These are phyloP conservation scores for Drosophila sordidula DNA, from an alignment of 2,888 invertebrate species.

Conservation along the genomic window DNA sequence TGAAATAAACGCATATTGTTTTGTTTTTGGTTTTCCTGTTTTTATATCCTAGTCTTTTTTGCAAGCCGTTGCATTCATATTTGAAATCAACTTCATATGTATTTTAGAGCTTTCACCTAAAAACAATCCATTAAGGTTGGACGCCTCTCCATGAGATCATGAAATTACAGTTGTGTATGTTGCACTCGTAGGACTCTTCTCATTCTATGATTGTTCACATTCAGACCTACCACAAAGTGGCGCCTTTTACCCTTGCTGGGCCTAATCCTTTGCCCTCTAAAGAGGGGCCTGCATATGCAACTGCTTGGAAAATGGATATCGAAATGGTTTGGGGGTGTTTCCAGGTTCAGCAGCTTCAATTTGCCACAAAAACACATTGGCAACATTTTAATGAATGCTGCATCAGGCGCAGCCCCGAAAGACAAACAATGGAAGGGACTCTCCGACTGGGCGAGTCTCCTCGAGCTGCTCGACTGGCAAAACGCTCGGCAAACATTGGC, in stretches of 20 bases:
- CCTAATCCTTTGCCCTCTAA: slow-evolving; percentile 54
- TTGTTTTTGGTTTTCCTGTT: no score
- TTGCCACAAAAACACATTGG: slow-evolving; percentile 81
- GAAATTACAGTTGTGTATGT: slow-evolving; percentile 7
- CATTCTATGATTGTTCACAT: background rate
- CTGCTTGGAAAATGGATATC: slow-evolving; percentile 65
- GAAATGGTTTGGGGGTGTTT: slow-evolving; percentile 33
- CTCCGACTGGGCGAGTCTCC: slow-evolving; percentile 4
- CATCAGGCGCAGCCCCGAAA: slow-evolving; percentile 50
- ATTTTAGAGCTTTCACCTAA: background rate
- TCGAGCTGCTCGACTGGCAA: slow-evolving; percentile 52
- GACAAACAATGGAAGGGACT: slow-evolving; percentile 67
- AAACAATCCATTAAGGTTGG: background rate
- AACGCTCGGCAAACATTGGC: slow-evolving; percentile 77
- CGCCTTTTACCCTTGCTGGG: background rate
- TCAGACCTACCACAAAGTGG: slow-evolving; percentile 21
- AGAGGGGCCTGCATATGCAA: slow-evolving; percentile 57
- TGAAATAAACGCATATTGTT: no score
- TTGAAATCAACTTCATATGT: background rate
- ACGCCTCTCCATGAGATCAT: background rate
- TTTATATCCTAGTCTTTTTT: background rate
- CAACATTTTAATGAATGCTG: slow-evolving; percentile 81
- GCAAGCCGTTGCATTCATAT: background rate
- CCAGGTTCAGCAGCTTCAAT: slow-evolving; percentile 69
- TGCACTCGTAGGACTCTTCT: slow-evolving; percentile 8